Base-by-base conservation (phyloP, 2,113 vertebrate genomes). In the Melanostigma gelatinosum region DNA sequence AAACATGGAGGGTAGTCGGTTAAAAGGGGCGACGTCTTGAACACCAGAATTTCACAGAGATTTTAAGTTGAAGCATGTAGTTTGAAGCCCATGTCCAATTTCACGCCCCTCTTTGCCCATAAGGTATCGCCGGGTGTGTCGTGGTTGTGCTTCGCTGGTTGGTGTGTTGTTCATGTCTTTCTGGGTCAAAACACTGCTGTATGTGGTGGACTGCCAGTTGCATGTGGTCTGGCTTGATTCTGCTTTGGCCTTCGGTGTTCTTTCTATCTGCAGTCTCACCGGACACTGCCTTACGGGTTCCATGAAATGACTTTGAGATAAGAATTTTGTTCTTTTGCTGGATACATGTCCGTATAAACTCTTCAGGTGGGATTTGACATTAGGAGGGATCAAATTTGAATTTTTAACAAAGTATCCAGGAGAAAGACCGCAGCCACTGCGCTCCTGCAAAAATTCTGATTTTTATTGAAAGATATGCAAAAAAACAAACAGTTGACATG, bases 281-380 rank as follows among this genome's bases (percentile, higher is more conserved):
- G 80, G 90, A 85, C 85, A 72, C 87, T 92, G 85, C 90, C 91
- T 92, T 76, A 77, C 69, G 87, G 91, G 92, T 93, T 90, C 92
- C 92, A 92, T 92, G 85, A 92, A 92, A 93, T 92, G 91, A 22
- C 64, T 87, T 70, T 68, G 1, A 66, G 62, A 79, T 72, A 0
- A 16, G 24, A 44, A 46, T 68, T 79, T 64, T 52, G 0, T 29
- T 24, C 1, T 65, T 58, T 62, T 34, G 4, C 69, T 68, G 46
- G 24, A 71, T 69, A 11, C 42, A 34, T 54, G 66, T 76, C 55
- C 38, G 55, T n/a, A 75, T 40, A 18, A 44, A 61, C 66, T 58
- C 0, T 40, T 70, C 7, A 16, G 46, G 36, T 71, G 61, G 54
- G 8, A 74, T 75, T 68, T 57, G n/a, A 57, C 24, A 2, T 29